Conservation (phyloP, 2,888 invertebrate genomes). For the Rhagonycha fulva region DNA sequence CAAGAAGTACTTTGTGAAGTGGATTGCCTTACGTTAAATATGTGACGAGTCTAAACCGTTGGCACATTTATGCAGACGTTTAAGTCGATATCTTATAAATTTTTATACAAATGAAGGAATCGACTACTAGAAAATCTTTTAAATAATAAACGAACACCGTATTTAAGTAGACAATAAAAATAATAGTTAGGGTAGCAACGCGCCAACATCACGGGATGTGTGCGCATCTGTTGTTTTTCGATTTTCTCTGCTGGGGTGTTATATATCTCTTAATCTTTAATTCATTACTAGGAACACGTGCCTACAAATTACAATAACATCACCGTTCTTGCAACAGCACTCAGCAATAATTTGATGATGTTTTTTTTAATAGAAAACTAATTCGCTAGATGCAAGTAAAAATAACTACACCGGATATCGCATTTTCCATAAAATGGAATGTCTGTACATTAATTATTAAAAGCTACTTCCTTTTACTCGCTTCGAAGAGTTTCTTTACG, state of each 20-base stretch:
- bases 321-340: constrained; percentile 14
- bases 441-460: neutral
- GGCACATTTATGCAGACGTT: no score
- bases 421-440: neutral
- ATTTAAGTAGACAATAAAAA: neutral
- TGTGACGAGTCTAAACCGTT: no score
- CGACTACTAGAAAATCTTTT: neutral
- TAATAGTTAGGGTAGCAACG: neutral
- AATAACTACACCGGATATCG: neutral
- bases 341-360: constrained; percentile 24
- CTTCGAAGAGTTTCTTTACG: constrained; percentile 12
- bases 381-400: neutral
- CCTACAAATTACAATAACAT: constrained; percentile 18
- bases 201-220: neutral
- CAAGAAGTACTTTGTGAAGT: no score
- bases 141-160: neutral
- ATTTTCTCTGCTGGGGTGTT: constrained; percentile 7
- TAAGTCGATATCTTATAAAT: no score
- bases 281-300: constrained; percentile 15
- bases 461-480: neutral
- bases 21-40: no score
- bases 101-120: neutral
- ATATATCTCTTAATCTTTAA: constrained; percentile 25
- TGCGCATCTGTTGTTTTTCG: constrained; percentile 18
- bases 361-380: neutral